Percentiles rank a stretch among this genome's conserved stretches.
phyloP scores from a whole-genome alignment of 2,113 vertebrate species.

The Calyptomena viridis region DNA sequence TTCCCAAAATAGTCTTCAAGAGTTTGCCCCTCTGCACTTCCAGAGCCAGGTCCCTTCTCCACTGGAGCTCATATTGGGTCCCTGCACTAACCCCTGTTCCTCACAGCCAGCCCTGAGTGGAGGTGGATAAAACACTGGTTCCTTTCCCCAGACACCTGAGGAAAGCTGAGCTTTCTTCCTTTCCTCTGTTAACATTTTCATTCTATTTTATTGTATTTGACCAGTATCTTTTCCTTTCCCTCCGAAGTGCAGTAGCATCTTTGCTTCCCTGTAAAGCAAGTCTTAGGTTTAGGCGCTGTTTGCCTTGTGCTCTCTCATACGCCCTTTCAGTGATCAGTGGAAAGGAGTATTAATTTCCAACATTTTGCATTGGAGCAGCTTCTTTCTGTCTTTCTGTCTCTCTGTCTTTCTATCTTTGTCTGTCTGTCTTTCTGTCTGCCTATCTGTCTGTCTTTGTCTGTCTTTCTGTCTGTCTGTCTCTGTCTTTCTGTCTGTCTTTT shows the following conservation, averaged over 20 bases:
- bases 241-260: not conserved
- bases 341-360: not conserved
- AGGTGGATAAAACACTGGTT: not conserved
- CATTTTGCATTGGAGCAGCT: not conserved
- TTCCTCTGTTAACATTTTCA: not conserved
- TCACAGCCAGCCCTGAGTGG: not conserved
- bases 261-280: not conserved
- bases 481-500: not conserved
- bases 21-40: not conserved
- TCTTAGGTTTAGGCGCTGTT: not conserved
- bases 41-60: not conserved
- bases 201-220: not conserved
- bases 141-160: not conserved
- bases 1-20: not conserved
- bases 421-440: too few species aligned
- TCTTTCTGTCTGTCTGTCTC: too few species aligned
- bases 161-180: not conserved
- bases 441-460: too few species aligned
- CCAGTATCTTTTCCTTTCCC: not conserved
- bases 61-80: not conserved
- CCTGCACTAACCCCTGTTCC: not conserved
- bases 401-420: too few species aligned
- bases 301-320: not conserved
- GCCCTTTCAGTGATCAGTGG: not conserved
- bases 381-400: too few species aligned